Percentiles rank a stretch among this genome's conserved stretches.
Conservation (phyloP, 2,113 vertebrate genomes). For the Tricholaema leucomelas region DNA sequence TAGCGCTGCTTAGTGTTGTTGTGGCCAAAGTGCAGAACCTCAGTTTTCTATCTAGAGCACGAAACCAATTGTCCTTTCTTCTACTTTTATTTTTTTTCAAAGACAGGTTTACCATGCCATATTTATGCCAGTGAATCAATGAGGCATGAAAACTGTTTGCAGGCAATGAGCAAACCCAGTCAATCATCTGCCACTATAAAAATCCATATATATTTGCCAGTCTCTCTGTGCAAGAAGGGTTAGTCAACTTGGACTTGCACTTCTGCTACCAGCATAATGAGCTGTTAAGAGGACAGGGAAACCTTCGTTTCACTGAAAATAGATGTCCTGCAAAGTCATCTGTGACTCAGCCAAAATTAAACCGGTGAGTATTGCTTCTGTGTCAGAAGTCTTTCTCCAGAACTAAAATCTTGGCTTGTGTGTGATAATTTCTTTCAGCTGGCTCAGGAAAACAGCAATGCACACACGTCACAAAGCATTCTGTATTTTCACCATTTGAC, state of each 20-base stretch:
- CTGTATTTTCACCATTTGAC: not conserved
- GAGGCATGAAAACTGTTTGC: not conserved
- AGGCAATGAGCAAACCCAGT: not conserved
- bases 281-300: constrained; percentile 6
- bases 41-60: not conserved
- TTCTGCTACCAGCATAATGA: not conserved
- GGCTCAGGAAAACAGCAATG: not conserved
- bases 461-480: not conserved
- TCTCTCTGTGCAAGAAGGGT: not conserved
- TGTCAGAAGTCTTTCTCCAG: not conserved
- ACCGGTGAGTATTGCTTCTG: not conserved
- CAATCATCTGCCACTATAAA: not conserved
- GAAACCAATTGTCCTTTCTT: not conserved
- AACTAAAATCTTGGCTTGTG: not conserved
- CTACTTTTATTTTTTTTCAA: not conserved
- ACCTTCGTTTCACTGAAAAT: not conserved
- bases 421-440: not conserved
- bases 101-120: not conserved
- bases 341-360: constrained; percentile 53
- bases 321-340: constrained; percentile 29
- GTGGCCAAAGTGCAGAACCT: no score
- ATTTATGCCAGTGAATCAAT: not conserved
- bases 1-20: no score
- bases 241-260: not conserved
- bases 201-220: constrained; percentile 17